Conservation (phyloP, 2,888 invertebrate species). For the Leptopilina myrica region DNA sequence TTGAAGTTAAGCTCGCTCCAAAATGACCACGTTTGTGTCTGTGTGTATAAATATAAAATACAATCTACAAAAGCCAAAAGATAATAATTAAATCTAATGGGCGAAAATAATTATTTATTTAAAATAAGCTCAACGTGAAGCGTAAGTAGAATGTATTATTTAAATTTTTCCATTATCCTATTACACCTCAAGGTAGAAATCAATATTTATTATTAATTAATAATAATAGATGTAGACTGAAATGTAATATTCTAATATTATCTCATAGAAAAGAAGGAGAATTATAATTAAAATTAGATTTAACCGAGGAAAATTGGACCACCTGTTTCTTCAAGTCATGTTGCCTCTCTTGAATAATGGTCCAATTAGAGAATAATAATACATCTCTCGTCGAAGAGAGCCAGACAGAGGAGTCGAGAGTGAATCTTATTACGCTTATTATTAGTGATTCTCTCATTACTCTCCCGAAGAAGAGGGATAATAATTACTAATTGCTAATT, state of each 20-base stretch:
- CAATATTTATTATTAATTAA: background rate
- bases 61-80: constrained; percentile 6
- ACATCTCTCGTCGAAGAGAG: constrained; percentile 48
- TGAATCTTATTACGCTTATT: constrained; percentile 16
- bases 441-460: constrained; percentile 15
- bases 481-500: constrained; percentile 17
- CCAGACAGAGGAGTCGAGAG: background rate
- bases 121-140: constrained; percentile 1
- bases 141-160: too few relatives aligned
- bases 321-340: constrained; percentile 19
- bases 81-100: constrained; percentile 7
- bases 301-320: background rate
- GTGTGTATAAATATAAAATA: background rate
- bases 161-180: too few relatives aligned
- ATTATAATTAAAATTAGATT: background rate
- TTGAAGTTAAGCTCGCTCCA: constrained; percentile 26
- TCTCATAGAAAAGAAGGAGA: background rate
- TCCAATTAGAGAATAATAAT: constrained; percentile 68
- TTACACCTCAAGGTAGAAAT: too few relatives aligned
- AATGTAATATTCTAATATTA: background rate
- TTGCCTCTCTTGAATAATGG: constrained; percentile 64
- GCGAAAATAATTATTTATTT: background rate
- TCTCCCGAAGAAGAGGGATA: background rate
- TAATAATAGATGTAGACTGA: background rate
- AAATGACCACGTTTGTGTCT: constrained; percentile 6